phyloP scores from a whole-genome alignment of 1,140 invertebrate species.

The Lepidurus packardi region DNA sequence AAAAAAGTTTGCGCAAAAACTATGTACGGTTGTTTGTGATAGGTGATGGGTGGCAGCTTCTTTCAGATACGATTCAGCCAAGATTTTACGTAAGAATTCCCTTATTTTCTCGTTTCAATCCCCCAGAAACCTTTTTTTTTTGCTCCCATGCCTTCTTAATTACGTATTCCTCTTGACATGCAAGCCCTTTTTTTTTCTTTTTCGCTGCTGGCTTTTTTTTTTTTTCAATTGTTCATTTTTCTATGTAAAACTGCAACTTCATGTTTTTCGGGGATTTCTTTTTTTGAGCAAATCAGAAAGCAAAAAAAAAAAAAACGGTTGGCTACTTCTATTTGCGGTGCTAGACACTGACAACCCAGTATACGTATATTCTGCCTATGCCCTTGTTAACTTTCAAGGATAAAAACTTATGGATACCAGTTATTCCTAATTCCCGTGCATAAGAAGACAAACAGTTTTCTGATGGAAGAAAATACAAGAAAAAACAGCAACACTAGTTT shows the following conservation, averaged over 20 bases:
- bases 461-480: not conserved
- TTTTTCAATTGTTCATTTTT: not conserved
- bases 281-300: slow-evolving; percentile 14
- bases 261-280: slow-evolving; percentile 16
- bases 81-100: slow-evolving; percentile 13
- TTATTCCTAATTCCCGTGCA: slow-evolving; percentile 21
- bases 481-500: slow-evolving; percentile 6
- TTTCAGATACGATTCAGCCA: slow-evolving; percentile 16
- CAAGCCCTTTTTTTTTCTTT: not conserved
- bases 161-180: not conserved
- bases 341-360: slow-evolving; percentile 21
- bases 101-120: slow-evolving; percentile 7
- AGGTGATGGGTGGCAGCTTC: slow-evolving; percentile 20
- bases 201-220: not conserved
- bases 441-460: slow-evolving; percentile 22
- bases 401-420: slow-evolving; percentile 22
- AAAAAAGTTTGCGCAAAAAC: slow-evolving; percentile 22
- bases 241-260: not conserved
- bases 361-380: slow-evolving; percentile 22
- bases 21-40: slow-evolving; percentile 22
- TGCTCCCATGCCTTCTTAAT: not conserved
- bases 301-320: slow-evolving; percentile 9
- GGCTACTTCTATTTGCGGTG: slow-evolving; percentile 21
- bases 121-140: not conserved
- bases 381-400: slow-evolving; percentile 21